Conservation (phyloP, 2,113 vertebrate genomes). For the Telmatochromis sp. region DNA sequence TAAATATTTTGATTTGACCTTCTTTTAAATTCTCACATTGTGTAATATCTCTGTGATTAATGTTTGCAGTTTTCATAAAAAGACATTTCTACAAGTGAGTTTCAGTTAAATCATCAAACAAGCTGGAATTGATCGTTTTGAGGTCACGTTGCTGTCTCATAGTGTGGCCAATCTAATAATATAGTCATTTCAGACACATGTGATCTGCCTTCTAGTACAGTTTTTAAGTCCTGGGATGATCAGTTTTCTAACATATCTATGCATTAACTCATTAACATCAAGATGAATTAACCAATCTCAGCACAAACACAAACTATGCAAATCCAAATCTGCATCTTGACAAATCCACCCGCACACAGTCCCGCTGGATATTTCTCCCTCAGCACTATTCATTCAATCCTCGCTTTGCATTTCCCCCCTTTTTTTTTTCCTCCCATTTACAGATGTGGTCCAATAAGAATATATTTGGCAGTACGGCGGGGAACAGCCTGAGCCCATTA, state of each 20-base stretch:
- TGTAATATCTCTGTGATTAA: neutral
- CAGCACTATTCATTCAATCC: conserved; percentile 9
- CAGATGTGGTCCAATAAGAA: conserved; percentile 7
- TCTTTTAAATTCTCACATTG: neutral
- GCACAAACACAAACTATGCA: neutral
- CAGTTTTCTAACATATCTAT: neutral
- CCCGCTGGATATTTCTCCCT: neutral
- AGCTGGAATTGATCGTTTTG: neutral
- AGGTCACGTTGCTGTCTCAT: neutral
- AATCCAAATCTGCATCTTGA: conserved; percentile 25
- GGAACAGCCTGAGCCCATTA: conserved; percentile 35
- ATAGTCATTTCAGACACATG: neutral
- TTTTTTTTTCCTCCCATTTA: neutral
- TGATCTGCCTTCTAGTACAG: neutral
- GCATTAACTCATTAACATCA: neutral
- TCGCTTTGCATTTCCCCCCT: neutral
- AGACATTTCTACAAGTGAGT: neutral
- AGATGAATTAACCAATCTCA: neutral
- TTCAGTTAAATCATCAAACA: neutral
- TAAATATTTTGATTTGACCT: conserved; percentile 5
- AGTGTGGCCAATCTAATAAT: neutral
- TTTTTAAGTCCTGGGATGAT: neutral
- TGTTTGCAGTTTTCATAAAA: neutral
- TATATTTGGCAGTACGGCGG: conserved; percentile 1
- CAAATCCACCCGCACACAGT: neutral